Evolutionary conservation across 2,113 vertebrate species (phyloP).

Genomic region (Dasyornis broadbenti): DNA sequence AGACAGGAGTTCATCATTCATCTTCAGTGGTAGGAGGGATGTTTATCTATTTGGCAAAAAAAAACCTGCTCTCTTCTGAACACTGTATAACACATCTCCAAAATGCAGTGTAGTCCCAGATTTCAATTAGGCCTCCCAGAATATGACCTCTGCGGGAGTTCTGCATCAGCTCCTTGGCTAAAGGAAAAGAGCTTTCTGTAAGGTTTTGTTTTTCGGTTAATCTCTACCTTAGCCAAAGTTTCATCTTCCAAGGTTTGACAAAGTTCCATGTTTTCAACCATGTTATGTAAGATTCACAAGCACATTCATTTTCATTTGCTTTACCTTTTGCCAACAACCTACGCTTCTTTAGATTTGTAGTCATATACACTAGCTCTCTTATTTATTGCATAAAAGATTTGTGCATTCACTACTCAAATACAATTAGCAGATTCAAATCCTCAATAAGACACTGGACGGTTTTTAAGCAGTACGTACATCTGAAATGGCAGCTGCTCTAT

Average conservation of each 20-base stretch:
- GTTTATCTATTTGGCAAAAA: neutral
- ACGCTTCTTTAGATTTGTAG: neutral
- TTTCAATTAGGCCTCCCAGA: neutral
- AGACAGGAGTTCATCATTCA: neutral
- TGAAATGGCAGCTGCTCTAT: neutral
- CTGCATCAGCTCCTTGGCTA: neutral
- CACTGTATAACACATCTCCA: neutral
- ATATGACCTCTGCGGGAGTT: neutral
- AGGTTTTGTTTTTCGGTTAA: neutral
- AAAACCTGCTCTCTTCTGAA: accelerated
- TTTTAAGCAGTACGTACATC: neutral
- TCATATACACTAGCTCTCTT: too few species aligned
- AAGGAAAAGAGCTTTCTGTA: neutral
- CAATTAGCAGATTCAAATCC: neutral
- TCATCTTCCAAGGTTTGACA: neutral
- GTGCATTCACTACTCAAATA: neutral
- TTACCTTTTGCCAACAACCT: neutral
- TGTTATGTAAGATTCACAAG: neutral
- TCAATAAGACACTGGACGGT: neutral
- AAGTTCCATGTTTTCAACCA: accelerated
- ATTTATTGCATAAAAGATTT: neutral
- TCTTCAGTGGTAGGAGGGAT: neutral
- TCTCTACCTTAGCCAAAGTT: neutral
- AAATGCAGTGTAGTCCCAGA: neutral
- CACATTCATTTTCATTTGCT: neutral